Percentiles rank a stretch among this genome's conserved stretches.
Evolutionary conservation across 1,140 invertebrate genomes (phyloP).

Genomic region (Aphis gossypii): DNA sequence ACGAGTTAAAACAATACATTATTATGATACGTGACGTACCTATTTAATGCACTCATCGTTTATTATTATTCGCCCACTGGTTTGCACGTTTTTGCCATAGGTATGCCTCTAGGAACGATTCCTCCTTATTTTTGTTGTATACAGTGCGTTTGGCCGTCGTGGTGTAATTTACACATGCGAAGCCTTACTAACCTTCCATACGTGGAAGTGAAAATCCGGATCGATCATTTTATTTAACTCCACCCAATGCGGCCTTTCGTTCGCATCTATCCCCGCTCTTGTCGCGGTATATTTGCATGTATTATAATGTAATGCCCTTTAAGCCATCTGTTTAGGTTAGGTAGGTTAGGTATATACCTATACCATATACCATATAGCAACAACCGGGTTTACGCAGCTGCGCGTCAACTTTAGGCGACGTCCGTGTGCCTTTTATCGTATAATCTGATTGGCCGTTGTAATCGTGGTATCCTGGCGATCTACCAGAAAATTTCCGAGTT

Average conservation of each 20-base stretch:
- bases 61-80: conserved; percentile 4
- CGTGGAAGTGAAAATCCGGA: not conserved
- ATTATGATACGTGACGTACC: not conserved
- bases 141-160: not conserved
- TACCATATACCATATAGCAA: too few species aligned
- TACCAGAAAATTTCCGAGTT: not conserved
- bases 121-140: not conserved
- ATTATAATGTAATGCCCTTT: not conserved
- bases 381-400: not conserved
- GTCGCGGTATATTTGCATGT: not conserved
- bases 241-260: not conserved
- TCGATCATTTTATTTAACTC: not conserved
- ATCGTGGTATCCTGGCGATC: not conserved
- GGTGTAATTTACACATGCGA: not conserved
- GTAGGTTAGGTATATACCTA: too few species aligned
- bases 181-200: not conserved
- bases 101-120: too few species aligned
- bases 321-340: too few species aligned
- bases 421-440: not conserved
- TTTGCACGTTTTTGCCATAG: conserved; percentile 23
- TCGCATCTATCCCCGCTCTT: not conserved
- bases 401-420: too few species aligned
- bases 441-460: not conserved
- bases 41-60: not conserved
- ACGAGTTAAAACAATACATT: not conserved